phyloP scores from a whole-genome alignment of 1,140 invertebrate species.

The Uloborus diversus region DNA sequence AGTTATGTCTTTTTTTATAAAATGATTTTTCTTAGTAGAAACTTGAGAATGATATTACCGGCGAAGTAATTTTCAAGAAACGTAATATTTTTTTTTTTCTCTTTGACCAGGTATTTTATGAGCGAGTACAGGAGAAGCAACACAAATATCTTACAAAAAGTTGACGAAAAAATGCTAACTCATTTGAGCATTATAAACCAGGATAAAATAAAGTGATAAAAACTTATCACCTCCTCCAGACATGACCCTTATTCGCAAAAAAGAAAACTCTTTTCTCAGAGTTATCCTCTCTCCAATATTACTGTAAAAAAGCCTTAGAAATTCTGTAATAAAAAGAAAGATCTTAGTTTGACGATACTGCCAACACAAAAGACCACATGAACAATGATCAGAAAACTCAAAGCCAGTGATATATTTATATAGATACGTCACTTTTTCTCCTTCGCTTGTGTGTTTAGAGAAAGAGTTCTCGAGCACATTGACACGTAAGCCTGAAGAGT shows the following conservation, averaged over 20 bases:
- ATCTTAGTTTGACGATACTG: constrained; percentile 18
- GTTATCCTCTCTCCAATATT: constrained; percentile 46
- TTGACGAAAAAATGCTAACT: too few species aligned
- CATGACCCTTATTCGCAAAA: background rate
- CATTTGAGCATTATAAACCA: too few species aligned
- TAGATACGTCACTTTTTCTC: background rate
- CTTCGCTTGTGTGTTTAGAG: background rate
- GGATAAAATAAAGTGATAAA: too few species aligned
- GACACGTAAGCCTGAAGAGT: constrained; percentile 45
- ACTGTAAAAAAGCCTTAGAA: constrained; percentile 12
- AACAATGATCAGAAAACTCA: constrained; percentile 29
- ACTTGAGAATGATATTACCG: too few species aligned
- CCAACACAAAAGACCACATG: constrained; percentile 39
- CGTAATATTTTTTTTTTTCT: too few species aligned
- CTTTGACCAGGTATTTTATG: too few species aligned
- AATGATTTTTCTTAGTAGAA: too few species aligned
- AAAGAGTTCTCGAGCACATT: constrained; percentile 46
- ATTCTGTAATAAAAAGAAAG: constrained; percentile 6
- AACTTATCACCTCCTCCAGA: constrained; percentile 43
- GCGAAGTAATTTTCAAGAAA: too few species aligned
- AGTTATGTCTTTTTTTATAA: too few species aligned
- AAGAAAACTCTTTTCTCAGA: constrained; percentile 23
- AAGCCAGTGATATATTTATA: constrained; percentile 40
- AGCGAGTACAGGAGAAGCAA: too few species aligned
- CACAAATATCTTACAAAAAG: too few species aligned